A percentile compares a stretch with the other conserved stretches of the same genome.
phyloP scores from a whole-genome alignment of 2,113 vertebrate genomes.

The Nerophis lumbriciformis region DNA sequence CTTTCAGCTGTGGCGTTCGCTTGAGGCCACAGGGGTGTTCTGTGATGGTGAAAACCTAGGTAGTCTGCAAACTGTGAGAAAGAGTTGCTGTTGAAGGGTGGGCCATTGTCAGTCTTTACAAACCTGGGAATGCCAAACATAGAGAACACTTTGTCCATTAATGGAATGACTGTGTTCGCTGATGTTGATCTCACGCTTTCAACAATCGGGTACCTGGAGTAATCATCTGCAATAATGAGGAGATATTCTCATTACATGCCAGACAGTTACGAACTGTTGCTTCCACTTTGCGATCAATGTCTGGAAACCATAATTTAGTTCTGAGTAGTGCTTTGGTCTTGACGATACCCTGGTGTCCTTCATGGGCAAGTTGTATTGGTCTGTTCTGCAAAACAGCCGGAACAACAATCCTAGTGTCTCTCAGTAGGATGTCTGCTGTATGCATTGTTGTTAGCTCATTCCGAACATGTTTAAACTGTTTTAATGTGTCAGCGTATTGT shows the following conservation, averaged over 20 bases:
- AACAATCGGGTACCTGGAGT: conserved; percentile 7
- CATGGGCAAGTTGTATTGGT: neutral
- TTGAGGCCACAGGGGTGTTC: no score
- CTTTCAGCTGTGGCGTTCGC: no score
- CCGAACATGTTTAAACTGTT: conserved; percentile 10
- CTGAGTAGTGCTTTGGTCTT: conserved; percentile 24
- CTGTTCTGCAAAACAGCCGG: neutral
- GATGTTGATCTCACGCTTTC: no score
- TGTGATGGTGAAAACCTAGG: no score
- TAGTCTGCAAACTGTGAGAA: no score
- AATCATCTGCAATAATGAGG: conserved; percentile 24
- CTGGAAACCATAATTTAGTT: conserved; percentile 21
- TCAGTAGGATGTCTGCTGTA: conserved; percentile 8
- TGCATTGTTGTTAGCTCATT: conserved; percentile 11
- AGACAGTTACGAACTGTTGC: conserved; percentile 7
- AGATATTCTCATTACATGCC: conserved; percentile 28
- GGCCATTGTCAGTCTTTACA: conserved; percentile 25
- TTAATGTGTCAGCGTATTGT: neutral
- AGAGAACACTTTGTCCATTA: conserved; percentile 26
- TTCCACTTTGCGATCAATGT: conserved; percentile 17
- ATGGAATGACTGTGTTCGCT: neutral
- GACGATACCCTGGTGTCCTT: conserved; percentile 28
- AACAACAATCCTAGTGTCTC: conserved; percentile 18
- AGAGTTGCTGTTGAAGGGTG: conserved; percentile 17
- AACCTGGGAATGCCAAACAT: conserved; percentile 24